These are phyloP conservation scores for Drosophila bocqueti DNA, from an alignment of 1,140 invertebrate species.

Conservation along the genomic window DNA sequence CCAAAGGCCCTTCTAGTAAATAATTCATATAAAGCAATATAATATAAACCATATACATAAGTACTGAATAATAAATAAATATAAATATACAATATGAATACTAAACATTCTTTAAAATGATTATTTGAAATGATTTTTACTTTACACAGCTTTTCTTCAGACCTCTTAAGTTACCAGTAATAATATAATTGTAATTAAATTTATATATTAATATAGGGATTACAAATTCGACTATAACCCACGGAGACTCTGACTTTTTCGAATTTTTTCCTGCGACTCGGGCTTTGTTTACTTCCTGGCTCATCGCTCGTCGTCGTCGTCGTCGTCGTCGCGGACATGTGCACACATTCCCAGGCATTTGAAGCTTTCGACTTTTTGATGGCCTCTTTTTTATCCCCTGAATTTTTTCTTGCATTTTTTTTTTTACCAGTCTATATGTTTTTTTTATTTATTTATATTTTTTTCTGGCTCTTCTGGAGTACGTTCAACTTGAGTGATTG, in stretches of 20 bases:
- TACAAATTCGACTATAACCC: constrained; percentile 2
- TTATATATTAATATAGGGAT: neutral
- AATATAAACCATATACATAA: too few relatives aligned
- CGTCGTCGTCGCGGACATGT: constrained; percentile 50
- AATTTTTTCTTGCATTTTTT: constrained; percentile 17
- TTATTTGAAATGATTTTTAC: too few relatives aligned
- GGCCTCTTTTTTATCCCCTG: constrained; percentile 9
- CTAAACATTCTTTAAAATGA: too few relatives aligned
- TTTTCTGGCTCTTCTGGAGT: constrained; percentile 54
- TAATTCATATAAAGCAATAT: neutral
- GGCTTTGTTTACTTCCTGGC: constrained; percentile 78
- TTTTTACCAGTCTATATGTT: constrained; percentile 14
- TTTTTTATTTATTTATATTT: constrained; percentile 12
- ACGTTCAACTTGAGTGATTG: constrained; percentile 79
- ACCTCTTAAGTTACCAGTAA: neutral
- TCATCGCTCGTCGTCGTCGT: constrained; percentile 51
- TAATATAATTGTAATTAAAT: neutral
- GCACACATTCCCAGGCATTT: constrained; percentile 72
- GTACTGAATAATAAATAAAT: too few relatives aligned
- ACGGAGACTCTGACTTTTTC: neutral
- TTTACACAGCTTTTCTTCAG: too few relatives aligned
- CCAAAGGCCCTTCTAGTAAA: neutral
- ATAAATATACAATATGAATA: neutral
- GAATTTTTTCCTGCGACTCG: constrained; percentile 32
- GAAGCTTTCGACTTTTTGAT: constrained; percentile 49